These are phyloP conservation scores for Catostomus latipinnis DNA, from an alignment of 2,797 vertebrate genomes.

Conservation along the genomic window DNA sequence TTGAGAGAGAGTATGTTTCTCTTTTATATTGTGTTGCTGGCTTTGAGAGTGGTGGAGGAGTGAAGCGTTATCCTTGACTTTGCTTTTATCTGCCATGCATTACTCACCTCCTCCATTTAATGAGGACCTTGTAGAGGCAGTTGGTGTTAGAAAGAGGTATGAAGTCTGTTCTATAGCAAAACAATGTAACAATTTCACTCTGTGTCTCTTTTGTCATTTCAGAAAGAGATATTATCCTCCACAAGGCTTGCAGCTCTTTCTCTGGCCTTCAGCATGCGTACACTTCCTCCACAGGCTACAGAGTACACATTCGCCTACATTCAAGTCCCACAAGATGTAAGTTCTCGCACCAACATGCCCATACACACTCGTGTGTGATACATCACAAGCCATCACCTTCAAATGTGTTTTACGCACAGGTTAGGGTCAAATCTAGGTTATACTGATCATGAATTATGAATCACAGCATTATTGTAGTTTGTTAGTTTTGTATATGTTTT, in stretches of 20 bases:
- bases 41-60: slow-evolving; percentile 48
- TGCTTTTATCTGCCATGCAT: slow-evolving; percentile 34
- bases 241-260: slow-evolving; percentile 87
- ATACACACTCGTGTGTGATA: neutral
- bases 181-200: slow-evolving; percentile 43
- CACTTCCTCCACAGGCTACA: slow-evolving; percentile 89
- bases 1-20: neutral
- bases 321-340: slow-evolving; percentile 94
- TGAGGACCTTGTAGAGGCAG: slow-evolving; percentile 25
- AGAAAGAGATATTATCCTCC: slow-evolving; percentile 91
- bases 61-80: slow-evolving; percentile 47
- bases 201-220: slow-evolving; percentile 46
- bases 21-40: slow-evolving; percentile 39
- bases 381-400: neutral
- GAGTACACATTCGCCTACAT: slow-evolving; percentile 94
- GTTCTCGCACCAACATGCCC: slow-evolving; percentile 63
- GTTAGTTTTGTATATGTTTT: neutral
- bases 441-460: slow-evolving; percentile 15
- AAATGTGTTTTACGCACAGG: neutral
- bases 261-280: slow-evolving; percentile 86
- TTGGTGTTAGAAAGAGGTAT: slow-evolving; percentile 37
- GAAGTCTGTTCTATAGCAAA: slow-evolving; percentile 31
- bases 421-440: neutral
- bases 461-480: neutral
- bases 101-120: slow-evolving; percentile 33